These are phyloP conservation scores for Cryptocephalus moraei DNA, from an alignment of 2,888 invertebrate genomes.

Conservation along the genomic window DNA sequence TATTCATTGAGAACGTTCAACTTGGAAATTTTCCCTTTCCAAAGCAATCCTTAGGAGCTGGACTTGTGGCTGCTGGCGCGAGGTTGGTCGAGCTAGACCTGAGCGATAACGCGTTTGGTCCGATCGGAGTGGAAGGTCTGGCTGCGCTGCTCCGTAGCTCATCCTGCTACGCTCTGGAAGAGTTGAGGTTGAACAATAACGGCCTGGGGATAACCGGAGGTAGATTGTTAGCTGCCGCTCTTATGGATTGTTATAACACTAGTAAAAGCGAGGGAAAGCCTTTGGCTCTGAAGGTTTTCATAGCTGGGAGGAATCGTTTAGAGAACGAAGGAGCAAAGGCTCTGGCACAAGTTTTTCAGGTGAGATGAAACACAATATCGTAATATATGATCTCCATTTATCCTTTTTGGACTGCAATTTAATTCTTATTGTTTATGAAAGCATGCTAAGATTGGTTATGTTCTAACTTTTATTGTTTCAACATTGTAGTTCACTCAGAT, in stretches of 20 bases:
- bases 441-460: no score
- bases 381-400: no score
- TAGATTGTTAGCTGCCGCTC: conserved; percentile 64
- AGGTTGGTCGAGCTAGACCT: conserved; percentile 77
- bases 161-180: conserved; percentile 73
- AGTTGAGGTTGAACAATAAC: conserved; percentile 89
- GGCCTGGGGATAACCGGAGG: conserved; percentile 90
- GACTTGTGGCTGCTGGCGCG: conserved; percentile 71
- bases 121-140: conserved; percentile 84
- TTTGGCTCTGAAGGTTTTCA: conserved; percentile 69
- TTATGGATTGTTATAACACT: conserved; percentile 58
- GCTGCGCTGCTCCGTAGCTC: conserved; percentile 72
- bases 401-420: no score
- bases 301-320: conserved; percentile 87
- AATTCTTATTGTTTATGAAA: no score
- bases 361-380: conserved; percentile 28
- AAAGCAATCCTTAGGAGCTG: conserved; percentile 53
- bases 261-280: conserved; percentile 56
- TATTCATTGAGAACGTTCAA: background rate
- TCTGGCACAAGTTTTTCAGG: conserved; percentile 73
- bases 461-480: no score
- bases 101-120: conserved; percentile 96
- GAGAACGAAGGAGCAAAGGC: conserved; percentile 90
- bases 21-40: background rate
- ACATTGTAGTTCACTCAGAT: no score